phyloP scores from a whole-genome alignment of 2,113 vertebrate genomes.

The Pygoscelis adeliae region DNA sequence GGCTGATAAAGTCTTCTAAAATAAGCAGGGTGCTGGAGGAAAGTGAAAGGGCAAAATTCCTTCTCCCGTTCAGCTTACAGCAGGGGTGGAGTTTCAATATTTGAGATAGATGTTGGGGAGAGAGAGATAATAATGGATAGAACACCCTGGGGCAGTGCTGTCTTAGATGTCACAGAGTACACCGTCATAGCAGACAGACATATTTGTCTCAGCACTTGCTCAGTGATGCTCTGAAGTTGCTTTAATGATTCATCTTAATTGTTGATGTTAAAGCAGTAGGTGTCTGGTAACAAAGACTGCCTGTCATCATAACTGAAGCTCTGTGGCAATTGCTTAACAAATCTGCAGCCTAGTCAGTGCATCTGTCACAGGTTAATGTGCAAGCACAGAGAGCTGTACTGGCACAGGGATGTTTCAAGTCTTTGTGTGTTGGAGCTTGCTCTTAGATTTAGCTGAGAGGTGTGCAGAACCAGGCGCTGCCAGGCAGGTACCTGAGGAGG shows the following conservation, averaged over 20 bases:
- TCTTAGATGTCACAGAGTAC: neutral
- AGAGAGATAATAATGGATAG: neutral
- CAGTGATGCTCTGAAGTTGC: neutral
- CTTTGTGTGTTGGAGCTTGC: neutral
- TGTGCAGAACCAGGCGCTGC: neutral
- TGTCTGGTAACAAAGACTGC: neutral
- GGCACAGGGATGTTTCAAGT: neutral
- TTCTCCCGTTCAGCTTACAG: neutral
- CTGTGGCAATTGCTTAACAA: neutral
- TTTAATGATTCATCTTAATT: slow-evolving; percentile 8
- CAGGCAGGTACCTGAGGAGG: neutral
- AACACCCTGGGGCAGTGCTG: neutral
- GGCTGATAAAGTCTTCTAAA: neutral
- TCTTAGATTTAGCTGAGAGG: neutral
- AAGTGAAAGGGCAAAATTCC: neutral
- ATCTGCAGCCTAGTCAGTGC: neutral
- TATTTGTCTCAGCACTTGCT: neutral
- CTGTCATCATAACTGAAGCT: neutral
- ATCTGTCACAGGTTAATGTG: neutral
- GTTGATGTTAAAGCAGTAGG: neutral
- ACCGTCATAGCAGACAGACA: neutral
- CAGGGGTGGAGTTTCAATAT: neutral
- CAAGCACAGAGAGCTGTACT: neutral
- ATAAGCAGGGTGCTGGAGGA: neutral
- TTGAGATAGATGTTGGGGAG: neutral